These are phyloP conservation scores for Drosophila arawakana DNA, from an alignment of 1,140 invertebrate species.

Conservation along the genomic window DNA sequence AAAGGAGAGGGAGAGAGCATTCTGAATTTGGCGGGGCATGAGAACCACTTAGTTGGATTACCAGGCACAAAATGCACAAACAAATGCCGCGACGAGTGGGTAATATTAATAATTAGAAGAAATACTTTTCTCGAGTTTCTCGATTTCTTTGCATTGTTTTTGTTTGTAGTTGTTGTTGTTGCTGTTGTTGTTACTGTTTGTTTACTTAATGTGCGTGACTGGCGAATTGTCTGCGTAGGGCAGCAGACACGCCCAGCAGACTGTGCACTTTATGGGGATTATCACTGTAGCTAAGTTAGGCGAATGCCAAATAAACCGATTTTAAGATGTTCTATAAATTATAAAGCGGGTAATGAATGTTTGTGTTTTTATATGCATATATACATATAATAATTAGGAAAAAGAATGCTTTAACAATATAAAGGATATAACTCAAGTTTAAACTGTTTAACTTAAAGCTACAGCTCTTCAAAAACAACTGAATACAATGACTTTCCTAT, in stretches of 20 bases:
- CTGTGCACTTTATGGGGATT: constrained; percentile 10
- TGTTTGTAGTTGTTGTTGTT: not conserved
- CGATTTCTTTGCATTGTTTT: not conserved
- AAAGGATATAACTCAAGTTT: too few relatives aligned
- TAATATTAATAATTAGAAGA: constrained; percentile 51
- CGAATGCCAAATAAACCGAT: not conserved
- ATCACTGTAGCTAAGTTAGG: not conserved
- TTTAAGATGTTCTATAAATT: not conserved
- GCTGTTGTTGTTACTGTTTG: constrained; percentile 8
- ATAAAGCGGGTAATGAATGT: too few relatives aligned
- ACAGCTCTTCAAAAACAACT: too few relatives aligned
- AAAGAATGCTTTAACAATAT: too few relatives aligned
- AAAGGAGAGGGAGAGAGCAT: not conserved
- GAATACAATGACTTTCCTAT: too few relatives aligned
- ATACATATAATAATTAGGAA: too few relatives aligned
- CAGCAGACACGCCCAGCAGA: constrained; percentile 29
- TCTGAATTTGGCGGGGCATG: constrained; percentile 9
- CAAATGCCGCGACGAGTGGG: constrained; percentile 16
- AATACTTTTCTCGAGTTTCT: constrained; percentile 12
- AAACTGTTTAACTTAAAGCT: too few relatives aligned
- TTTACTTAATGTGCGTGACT: constrained; percentile 50
- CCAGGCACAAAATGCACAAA: constrained; percentile 28
- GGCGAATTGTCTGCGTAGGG: constrained; percentile 25
- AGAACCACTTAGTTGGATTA: constrained; percentile 45
- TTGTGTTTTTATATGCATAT: too few relatives aligned